Base-by-base conservation (phyloP, 2,113 vertebrate genomes). In the Ceyx margarethae region DNA sequence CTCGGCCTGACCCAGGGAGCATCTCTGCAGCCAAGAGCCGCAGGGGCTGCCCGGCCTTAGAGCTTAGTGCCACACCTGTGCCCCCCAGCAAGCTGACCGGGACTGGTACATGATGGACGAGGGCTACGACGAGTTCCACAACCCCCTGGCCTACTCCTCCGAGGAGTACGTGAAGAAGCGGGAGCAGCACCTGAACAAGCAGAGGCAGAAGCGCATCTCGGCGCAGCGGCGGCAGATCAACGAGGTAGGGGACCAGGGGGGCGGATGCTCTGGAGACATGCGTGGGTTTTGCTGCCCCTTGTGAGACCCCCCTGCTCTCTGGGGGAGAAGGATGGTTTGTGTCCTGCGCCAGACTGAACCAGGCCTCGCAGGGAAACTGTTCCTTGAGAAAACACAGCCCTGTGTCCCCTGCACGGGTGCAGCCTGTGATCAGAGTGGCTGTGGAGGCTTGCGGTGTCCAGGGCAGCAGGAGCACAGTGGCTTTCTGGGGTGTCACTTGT, bases 61-160 rank as follows among this genome's bases (percentile, higher is more conserved):
- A 53, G 54, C 64, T 96, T 31, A 95, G 37, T 6, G 11, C 66
- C 18, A 7, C 21, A 7, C 10, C 14, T 72, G 17, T 90, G 11
- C 28, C 10, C 45, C 33, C 37, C 95, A 99, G 99, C 99, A 99
- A 99, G 99, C 99, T 3, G 99, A 99, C 96, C 97, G 99, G 90
- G 99, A 99, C 62, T 99, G 99, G 99, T 99, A 99, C 97, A 99
- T 99, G 99, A 99, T 99, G 99, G 99, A 99, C 2, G 99, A 99
- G 92, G 99, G 99, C 25, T 99, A 98, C 0, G 99, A 99, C 1
- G 99, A 99, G 96, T 99, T 99, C 95, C 99, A 99, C 97, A 99
- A 99, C 75, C 98, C 99, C 7, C 94, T 99, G 96, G 98, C 98
- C 17, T 98, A 98, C 65, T 99, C 98, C 6, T 99, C 99, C 0